Conservation (phyloP, 1,140 invertebrate species). For the Drosophila bocki region DNA sequence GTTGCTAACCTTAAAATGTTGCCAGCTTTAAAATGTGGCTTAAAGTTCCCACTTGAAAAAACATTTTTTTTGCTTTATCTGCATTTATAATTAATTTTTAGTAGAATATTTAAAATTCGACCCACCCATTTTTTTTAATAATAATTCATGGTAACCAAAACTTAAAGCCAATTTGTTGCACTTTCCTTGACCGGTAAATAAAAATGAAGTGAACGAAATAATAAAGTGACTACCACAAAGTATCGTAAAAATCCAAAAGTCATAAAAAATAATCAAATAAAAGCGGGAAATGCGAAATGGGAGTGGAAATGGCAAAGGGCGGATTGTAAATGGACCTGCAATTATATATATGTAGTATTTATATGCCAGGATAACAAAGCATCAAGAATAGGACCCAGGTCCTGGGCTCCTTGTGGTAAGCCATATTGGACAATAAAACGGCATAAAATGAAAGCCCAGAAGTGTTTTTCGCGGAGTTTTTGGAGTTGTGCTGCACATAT, state of each 20-base stretch:
- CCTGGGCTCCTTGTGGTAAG: conserved; percentile 28
- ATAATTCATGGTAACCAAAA: not conserved
- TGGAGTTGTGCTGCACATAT: not conserved
- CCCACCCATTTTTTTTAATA: not conserved
- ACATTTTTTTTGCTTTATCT: not conserved
- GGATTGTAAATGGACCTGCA: conserved; percentile 36
- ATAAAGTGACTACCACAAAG: conserved; percentile 39
- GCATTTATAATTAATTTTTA: not conserved
- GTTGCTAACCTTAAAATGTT: not conserved
- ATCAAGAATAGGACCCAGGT: conserved; percentile 1
- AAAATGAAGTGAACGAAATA: conserved; percentile 43
- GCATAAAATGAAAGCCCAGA: conserved; percentile 62
- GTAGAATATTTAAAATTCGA: not conserved
- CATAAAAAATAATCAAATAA: conserved; percentile 75
- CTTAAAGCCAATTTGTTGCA: conserved; percentile 9
- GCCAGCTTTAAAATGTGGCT: not conserved
- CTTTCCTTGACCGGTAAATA: not conserved
- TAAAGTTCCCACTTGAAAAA: not conserved
- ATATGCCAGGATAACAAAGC: conserved; percentile 38
- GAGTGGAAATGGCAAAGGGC: not conserved
- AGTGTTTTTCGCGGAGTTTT: conserved; percentile 28
- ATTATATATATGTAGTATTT: conserved; percentile 36
- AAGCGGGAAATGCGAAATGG: conserved; percentile 8
- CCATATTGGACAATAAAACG: conserved; percentile 71
- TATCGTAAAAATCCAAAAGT: conserved; percentile 67